phyloP scores from a whole-genome alignment of 2,797 vertebrate genomes.

The Orientallactaga sibirica region DNA sequence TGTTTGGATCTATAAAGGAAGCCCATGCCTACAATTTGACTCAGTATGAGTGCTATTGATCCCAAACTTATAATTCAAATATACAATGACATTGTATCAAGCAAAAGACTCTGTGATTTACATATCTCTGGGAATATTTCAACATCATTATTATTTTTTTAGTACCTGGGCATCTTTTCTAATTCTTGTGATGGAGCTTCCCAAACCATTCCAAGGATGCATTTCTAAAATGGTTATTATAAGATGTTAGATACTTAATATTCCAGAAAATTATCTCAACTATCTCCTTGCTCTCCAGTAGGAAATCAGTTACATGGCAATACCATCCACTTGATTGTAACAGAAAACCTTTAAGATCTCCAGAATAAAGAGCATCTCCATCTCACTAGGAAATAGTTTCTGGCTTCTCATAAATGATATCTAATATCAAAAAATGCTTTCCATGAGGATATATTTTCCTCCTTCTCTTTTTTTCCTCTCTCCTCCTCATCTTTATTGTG shows the following conservation, averaged over 20 bases:
- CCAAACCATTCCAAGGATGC: background rate
- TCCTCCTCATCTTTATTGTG: background rate
- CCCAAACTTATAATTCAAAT: background rate
- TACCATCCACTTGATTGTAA: conserved; percentile 16
- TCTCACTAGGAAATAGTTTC: conserved; percentile 33
- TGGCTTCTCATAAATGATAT: background rate
- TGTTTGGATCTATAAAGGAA: conserved; percentile 4
- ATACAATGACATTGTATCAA: conserved; percentile 43
- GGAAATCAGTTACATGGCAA: conserved; percentile 40
- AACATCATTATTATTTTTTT: background rate
- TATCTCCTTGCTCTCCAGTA: conserved; percentile 46
- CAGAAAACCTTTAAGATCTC: conserved; percentile 6
- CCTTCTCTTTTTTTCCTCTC: background rate
- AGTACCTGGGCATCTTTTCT: background rate
- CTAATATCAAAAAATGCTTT: conserved; percentile 30
- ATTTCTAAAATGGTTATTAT: conserved; percentile 23
- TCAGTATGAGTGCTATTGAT: background rate
- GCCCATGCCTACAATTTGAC: background rate
- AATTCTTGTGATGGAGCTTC: background rate
- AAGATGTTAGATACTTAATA: conserved; percentile 44
- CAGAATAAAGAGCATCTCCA: background rate
- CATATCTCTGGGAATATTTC: background rate
- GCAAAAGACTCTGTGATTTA: background rate
- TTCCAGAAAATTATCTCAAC: background rate
- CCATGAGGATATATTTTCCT: background rate